Conservation (phyloP, 2,113 vertebrate species). For the Rhea americana region DNA sequence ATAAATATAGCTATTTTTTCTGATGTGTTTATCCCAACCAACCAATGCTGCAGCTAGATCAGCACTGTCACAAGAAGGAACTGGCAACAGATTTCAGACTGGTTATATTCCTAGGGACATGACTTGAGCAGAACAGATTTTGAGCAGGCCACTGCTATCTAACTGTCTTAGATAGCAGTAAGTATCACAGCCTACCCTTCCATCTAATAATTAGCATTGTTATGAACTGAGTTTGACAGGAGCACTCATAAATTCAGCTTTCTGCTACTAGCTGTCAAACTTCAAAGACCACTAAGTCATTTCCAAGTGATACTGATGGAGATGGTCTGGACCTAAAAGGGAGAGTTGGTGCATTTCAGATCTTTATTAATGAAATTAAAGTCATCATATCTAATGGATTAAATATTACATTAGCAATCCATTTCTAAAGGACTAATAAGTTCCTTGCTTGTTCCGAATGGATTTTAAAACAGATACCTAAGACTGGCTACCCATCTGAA, state of each 20-base stretch:
- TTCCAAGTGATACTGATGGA: background rate
- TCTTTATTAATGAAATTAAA: conserved; percentile 39
- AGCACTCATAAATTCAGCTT: background rate
- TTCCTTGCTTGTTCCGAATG: background rate
- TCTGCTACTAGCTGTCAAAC: background rate
- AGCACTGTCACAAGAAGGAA: background rate
- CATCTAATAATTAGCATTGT: background rate
- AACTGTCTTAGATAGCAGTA: background rate
- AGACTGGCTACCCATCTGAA: background rate
- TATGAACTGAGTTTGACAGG: background rate
- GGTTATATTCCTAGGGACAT: background rate
- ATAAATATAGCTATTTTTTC: background rate
- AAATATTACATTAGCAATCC: conserved; percentile 46
- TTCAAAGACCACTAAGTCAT: background rate
- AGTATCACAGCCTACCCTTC: background rate
- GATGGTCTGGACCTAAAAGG: background rate
- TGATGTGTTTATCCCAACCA: background rate
- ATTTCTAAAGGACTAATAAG: conserved; percentile 34
- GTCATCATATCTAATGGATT: background rate
- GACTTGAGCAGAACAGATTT: too few relatives aligned
- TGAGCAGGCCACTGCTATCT: too few relatives aligned
- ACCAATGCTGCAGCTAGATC: background rate
- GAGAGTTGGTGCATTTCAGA: conserved; percentile 13
- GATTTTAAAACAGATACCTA: background rate
- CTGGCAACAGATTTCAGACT: background rate